phyloP scores from a whole-genome alignment of 1,140 invertebrate genomes.

The Diabrotica virgifera region DNA sequence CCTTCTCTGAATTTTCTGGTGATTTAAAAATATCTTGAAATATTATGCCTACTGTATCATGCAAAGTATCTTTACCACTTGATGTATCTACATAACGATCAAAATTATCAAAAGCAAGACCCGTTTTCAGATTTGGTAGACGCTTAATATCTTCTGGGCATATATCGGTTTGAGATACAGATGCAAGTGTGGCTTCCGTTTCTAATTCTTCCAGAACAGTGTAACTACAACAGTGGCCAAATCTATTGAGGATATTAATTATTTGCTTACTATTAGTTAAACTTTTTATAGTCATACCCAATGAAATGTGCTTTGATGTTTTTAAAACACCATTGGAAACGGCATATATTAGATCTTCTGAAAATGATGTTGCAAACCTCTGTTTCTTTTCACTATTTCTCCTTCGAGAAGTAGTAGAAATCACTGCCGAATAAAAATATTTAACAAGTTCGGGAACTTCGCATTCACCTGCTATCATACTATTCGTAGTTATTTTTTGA shows the following conservation, averaged over 20 bases:
- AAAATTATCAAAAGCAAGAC: constrained; percentile 51
- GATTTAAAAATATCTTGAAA: neutral
- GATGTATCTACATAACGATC: constrained; percentile 48
- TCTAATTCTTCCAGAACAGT: constrained; percentile 44
- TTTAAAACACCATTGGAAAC: constrained; percentile 36
- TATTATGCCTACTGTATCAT: too few species aligned
- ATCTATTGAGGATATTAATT: constrained; percentile 42
- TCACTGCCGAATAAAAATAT: constrained; percentile 38
- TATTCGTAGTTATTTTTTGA: constrained; percentile 37
- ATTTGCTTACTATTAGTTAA: constrained; percentile 42
- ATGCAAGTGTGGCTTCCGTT: constrained; percentile 39
- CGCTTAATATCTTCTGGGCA: constrained; percentile 37
- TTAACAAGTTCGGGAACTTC: constrained; percentile 38
- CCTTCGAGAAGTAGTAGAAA: constrained; percentile 29
- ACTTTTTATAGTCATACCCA: constrained; percentile 43
- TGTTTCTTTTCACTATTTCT: constrained; percentile 25
- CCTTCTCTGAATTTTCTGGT: neutral
- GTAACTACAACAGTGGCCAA: constrained; percentile 42
- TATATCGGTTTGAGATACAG: too few species aligned
- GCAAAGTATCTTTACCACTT: constrained; percentile 47
- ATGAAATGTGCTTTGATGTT: constrained; percentile 36
- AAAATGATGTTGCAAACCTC: constrained; percentile 40
- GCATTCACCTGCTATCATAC: constrained; percentile 43
- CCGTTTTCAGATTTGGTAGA: constrained; percentile 32
- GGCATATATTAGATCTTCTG: constrained; percentile 42